Evolutionary conservation across 2,888 invertebrate genomes (phyloP), one percentile per base, ranked within the genome.

Genomic region (Aphidoletes aphidimyza): DNA sequence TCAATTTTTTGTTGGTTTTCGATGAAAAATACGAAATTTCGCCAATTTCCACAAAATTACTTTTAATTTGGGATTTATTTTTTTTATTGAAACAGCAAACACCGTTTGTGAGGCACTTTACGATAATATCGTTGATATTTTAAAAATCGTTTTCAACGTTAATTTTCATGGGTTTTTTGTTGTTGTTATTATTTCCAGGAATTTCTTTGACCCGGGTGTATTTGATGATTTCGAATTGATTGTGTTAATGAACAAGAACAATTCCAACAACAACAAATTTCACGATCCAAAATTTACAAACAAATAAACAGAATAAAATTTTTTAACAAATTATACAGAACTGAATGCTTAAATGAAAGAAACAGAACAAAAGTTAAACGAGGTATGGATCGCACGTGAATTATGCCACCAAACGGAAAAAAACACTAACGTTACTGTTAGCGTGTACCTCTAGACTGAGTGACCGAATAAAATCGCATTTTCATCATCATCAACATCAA

Each of bases 401-500:
- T 37, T 81, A 81, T 81, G 81, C 81, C 37, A 81, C 37, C 81
- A 81, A 81, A 81, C 81, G 14, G 9, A 81, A 78, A 81, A 81
- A 81, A 81, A 81, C 81, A 81, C 81, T 81, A 81, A 81, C 81
- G 81, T 81, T 81, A 81, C 81, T 81, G 81, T 81, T 81, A 81
- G 81, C 81, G 81, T 81, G 37, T 81, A 81, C 81, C 81, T 81
- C 81, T 81, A 81, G 81, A 81, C 81, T 81, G 81, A 81, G 37
- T 81, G 81, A 81, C 81, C 81, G 81, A 81, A 81, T 81, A 81
- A 81, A 81, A 81, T 81, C 81, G 81, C 81, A 81, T 81, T 81
- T 81, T 81, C 81, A 81, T 81, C 81, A 37, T 36, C 81, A 81
- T 54, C 54, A 81, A 81, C 81, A 37, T n/a, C 81, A 81, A 37